A percentile compares a stretch with the other conserved stretches of the same genome.
Conservation (phyloP, 2,113 vertebrate species). For the Elephas maximus region DNA sequence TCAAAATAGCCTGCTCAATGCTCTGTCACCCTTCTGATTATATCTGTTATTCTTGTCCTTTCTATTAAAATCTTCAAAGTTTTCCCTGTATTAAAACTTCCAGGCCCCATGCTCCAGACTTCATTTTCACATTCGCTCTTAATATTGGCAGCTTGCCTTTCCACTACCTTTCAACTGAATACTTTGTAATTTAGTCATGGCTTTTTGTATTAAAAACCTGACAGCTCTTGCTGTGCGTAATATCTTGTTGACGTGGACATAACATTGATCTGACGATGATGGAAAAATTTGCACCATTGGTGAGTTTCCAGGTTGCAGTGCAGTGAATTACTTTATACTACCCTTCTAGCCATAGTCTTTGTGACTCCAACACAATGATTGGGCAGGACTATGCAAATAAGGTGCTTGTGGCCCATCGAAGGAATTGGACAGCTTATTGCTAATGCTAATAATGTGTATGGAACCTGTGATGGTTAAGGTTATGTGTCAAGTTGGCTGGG, state of each 20-base stretch:
- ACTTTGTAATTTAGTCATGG: slow-evolving; percentile 64
- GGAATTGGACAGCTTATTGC: too few species aligned
- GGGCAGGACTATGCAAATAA: too few species aligned
- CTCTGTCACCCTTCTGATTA: slow-evolving; percentile 9
- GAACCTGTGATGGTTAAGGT: too few species aligned
- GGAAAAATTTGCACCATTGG: neutral
- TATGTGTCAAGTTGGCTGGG: too few species aligned
- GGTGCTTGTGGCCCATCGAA: too few species aligned
- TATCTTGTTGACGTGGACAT: slow-evolving; percentile 53
- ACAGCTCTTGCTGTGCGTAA: slow-evolving; percentile 62
- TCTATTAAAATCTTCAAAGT: slow-evolving; percentile 52
- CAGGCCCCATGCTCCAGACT: neutral
- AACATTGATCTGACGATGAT: slow-evolving; percentile 70
- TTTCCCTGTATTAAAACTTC: slow-evolving; percentile 5
- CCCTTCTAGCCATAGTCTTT: too few species aligned
- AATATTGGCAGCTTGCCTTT: slow-evolving; percentile 55
- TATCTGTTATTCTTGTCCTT: slow-evolving; percentile 46
- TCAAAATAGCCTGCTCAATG: neutral
- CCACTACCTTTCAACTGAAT: slow-evolving; percentile 38
- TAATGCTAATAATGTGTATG: too few species aligned
- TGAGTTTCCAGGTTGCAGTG: slow-evolving; percentile 13
- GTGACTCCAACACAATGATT: too few species aligned
- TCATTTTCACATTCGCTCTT: slow-evolving; percentile 55
- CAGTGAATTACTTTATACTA: too few species aligned
- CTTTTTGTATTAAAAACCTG: slow-evolving; percentile 71